Conservation (phyloP, 2,113 vertebrate genomes). For the Crypturellus undulatus region DNA sequence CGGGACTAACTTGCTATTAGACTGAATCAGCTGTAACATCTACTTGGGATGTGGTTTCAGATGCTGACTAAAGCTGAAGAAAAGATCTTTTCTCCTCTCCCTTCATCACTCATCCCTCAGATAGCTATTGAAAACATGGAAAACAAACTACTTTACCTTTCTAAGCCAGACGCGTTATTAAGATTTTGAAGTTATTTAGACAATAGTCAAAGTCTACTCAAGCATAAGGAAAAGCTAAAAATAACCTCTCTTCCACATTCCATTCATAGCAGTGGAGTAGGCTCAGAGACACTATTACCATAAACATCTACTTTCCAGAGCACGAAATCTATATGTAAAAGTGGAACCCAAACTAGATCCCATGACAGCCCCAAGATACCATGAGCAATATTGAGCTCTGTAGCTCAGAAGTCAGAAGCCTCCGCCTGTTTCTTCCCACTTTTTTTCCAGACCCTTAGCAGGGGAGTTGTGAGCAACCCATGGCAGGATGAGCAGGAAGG, state of each 20-base stretch:
- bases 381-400: not conserved
- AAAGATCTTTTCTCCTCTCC: not conserved
- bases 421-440: not conserved
- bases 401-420: not conserved
- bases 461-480: not conserved
- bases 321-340: conserved; percentile 28
- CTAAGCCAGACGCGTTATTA: not conserved
- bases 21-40: not conserved
- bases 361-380: conserved; percentile 37
- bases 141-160: not conserved
- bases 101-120: not conserved
- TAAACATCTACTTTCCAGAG: not conserved
- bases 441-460: not conserved
- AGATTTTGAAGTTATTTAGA: not conserved
- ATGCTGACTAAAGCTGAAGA: not conserved
- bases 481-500: not conserved
- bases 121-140: not conserved
- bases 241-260: not conserved
- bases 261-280: not conserved
- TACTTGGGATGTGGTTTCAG: not conserved
- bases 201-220: not conserved
- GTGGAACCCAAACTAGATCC: not conserved
- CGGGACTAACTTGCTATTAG: not conserved
- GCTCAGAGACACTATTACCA: not conserved
- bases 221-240: not conserved